Conservation (phyloP, 2,113 vertebrate genomes). For the Rhinolophus sinicus region DNA sequence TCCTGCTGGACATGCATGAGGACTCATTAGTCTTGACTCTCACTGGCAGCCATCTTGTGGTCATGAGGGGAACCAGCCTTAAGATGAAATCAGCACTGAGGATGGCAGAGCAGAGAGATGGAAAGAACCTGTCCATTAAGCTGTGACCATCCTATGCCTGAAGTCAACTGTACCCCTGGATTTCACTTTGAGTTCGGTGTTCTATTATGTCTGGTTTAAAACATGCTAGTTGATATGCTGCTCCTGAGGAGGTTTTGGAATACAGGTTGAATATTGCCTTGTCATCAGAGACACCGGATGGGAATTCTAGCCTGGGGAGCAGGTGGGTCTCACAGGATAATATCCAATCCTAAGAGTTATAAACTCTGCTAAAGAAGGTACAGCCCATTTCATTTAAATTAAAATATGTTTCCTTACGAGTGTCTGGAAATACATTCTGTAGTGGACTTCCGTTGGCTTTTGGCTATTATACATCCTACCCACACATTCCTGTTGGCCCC, state of each 20-base stretch:
- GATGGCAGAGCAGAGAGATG: neutral
- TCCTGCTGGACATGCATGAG: neutral
- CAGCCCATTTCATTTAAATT: conserved; percentile 14
- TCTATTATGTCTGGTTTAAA: neutral
- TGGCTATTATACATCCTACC: neutral
- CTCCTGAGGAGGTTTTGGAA: neutral
- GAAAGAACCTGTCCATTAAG: neutral
- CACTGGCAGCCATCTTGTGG: conserved; percentile 11
- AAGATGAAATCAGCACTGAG: neutral
- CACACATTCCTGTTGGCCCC: neutral
- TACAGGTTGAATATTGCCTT: neutral
- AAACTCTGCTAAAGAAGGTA: neutral
- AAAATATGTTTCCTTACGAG: neutral
- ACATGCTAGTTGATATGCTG: neutral
- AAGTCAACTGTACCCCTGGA: neutral
- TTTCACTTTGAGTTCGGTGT: neutral
- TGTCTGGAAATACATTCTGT: conserved; percentile 47
- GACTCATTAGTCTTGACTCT: neutral
- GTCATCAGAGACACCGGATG: neutral
- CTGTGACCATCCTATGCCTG: neutral
- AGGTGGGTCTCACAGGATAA: neutral
- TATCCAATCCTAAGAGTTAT: neutral
- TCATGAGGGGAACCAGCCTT: neutral
- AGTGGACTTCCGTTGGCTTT: conserved; percentile 16
- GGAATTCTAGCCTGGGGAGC: neutral